These are phyloP conservation scores for Mycalesis mineus DNA, from an alignment of 2,888 invertebrate genomes.

Conservation along the genomic window DNA sequence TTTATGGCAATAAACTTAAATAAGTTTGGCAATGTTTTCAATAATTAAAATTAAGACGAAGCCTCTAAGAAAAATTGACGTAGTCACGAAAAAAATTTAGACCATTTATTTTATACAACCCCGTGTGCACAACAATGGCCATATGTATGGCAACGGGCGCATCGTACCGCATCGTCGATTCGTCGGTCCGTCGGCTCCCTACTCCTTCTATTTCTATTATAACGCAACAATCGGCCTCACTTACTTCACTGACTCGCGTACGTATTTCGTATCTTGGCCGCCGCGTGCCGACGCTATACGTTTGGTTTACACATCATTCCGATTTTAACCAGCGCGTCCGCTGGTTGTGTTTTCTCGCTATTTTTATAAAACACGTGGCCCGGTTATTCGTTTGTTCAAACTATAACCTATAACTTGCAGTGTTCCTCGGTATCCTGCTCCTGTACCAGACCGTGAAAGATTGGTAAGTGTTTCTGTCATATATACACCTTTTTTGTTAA, in stretches of 20 bases:
- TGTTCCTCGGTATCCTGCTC: conserved; percentile 20
- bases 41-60: no score
- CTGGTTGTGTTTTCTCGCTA: conserved; percentile 47
- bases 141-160: neutral
- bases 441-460: conserved; percentile 17
- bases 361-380: conserved; percentile 64
- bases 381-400: conserved; percentile 43
- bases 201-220: conserved; percentile 31
- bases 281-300: conserved; percentile 24
- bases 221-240: conserved; percentile 50
- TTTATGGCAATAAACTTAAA: no score
- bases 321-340: conserved; percentile 53
- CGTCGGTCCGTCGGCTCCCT: conserved; percentile 17
- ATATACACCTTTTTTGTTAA: neutral
- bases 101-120: no score
- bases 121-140: no score
- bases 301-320: conserved; percentile 48
- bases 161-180: conserved; percentile 8
- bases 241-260: conserved; percentile 38
- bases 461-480: conserved; percentile 32
- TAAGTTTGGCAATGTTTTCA: no score
- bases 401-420: conserved; percentile 38
- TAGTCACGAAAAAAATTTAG: no score
- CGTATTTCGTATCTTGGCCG: conserved; percentile 18
- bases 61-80: no score